Evolutionary conservation across 2,797 vertebrate genomes (phyloP), one percentile per base, ranked within the genome.

Genomic region (Pseudomugil tenellus): DNA sequence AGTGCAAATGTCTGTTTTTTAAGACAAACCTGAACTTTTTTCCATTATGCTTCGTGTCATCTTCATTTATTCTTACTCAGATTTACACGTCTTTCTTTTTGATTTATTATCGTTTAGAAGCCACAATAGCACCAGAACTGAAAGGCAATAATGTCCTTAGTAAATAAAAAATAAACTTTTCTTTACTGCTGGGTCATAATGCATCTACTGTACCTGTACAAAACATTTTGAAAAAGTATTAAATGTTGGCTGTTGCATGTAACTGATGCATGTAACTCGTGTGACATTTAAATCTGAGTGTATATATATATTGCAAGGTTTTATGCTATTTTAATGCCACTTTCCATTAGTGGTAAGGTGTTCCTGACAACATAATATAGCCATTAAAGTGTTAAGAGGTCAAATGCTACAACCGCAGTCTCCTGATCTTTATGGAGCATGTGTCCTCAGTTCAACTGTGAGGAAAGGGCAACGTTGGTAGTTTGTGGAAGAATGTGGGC

Each of bases 381-480:
- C 21, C 34, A 62, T 54, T 2, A 28, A 13, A 46, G 32, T 43
- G 35, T 32, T 53, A 7, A 41, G 67, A 63, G 61, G 59, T 58
- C 17, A 34, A 13, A 23, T 19, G 26, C 54, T 31, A 49, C 55
- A 43, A 10, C 41, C 7, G 3, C 23, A 29, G 65, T 79, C 67
- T 68, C 28, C 49, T 54, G 51, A 63, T 46, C 43, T 54, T 41
- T 28, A 57, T 19, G 13, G 31, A 21, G 39, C 46, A n/a, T 28
- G 31, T 74, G 73, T 84, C 80, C 79, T 77, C 60, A 59, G 70
- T 0, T 83, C 66, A 81, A 76, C 80, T 39, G 57, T 41, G 62
- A 58, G 59, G 34, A 57, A 28, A 64, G 25, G 43, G 71, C 57
- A 48, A 71, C 41, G 53, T 51, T 67, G 25, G 61, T 23, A 53